These are phyloP conservation scores for Cotesia chilonis DNA, from an alignment of 1,140 invertebrate genomes.

Conservation along the genomic window DNA sequence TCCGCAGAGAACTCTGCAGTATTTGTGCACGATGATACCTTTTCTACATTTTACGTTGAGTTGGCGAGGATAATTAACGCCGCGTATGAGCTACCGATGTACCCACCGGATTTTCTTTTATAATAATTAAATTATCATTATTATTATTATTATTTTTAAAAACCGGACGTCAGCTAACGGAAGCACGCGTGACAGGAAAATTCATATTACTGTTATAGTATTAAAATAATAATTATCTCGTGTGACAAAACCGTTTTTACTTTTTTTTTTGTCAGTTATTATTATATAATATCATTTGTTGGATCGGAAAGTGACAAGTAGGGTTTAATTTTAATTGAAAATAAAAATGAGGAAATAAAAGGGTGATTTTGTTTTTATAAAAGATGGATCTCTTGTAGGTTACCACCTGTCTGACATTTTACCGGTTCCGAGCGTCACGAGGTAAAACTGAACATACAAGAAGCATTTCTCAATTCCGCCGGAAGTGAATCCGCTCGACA, in stretches of 20 bases:
- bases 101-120: constrained; percentile 5
- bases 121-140: background rate
- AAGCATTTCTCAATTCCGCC: constrained; percentile 41
- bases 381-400: constrained; percentile 7
- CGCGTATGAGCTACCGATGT: background rate
- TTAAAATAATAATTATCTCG: constrained; percentile 7
- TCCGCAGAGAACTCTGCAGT: background rate
- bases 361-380: too few species aligned
- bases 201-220: constrained; percentile 2
- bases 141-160: too few species aligned
- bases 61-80: constrained; percentile 48
- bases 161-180: constrained; percentile 7
- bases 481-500: constrained; percentile 39
- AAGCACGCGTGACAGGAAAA: constrained; percentile 12
- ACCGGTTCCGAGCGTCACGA: too few species aligned
- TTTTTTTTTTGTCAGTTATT: background rate
- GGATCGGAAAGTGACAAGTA: too few species aligned
- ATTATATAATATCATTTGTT: background rate
- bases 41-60: constrained; percentile 30
- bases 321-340: too few species aligned
- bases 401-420: constrained; percentile 26
- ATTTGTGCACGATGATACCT: background rate
- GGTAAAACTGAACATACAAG: constrained; percentile 6
- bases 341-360: too few species aligned
- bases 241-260: background rate